Conservation (phyloP, 2,888 invertebrate species). For the Drosophila mimica region DNA sequence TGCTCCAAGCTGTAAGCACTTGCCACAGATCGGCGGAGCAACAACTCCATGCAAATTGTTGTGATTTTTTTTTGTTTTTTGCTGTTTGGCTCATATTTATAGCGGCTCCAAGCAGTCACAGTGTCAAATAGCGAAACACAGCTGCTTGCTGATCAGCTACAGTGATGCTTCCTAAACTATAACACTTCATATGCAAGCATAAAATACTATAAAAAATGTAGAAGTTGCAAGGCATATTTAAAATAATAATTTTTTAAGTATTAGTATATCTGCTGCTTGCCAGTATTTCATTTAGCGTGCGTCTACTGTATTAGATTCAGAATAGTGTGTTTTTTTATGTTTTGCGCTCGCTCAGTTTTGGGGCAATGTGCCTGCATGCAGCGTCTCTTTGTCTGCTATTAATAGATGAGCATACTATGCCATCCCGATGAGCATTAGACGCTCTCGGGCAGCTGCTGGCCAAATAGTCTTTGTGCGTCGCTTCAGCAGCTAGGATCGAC, state of each 20-base stretch:
- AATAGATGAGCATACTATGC: conserved; percentile 59
- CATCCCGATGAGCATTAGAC: conserved; percentile 59
- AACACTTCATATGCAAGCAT: neutral
- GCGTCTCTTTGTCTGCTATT: conserved; percentile 47
- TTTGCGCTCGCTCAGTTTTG: conserved; percentile 13
- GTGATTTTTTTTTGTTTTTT: neutral
- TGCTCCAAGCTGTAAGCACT: conserved; percentile 40
- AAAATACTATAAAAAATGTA: neutral
- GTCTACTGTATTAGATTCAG: conserved; percentile 1
- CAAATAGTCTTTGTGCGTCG: conserved; percentile 64
- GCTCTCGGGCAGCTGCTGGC: conserved; percentile 39
- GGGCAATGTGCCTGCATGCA: conserved; percentile 28
- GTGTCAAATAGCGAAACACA: conserved; percentile 1
- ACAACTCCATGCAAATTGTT: conserved; percentile 47
- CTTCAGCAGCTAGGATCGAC: conserved; percentile 56
- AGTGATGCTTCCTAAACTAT: neutral
- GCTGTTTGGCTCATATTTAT: conserved; percentile 24
- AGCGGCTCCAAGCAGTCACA: conserved; percentile 18
- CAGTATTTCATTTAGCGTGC: neutral
- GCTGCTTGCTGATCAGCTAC: conserved; percentile 10
- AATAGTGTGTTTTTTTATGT: neutral
- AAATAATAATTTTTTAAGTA: neutral
- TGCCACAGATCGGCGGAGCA: conserved; percentile 18
- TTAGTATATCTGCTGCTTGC: neutral
- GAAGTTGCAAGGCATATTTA: neutral